Evolutionary conservation across 2,888 invertebrate genomes (phyloP), one percentile per base, ranked within the genome.

Genomic region (Philhelius pedissequus): DNA sequence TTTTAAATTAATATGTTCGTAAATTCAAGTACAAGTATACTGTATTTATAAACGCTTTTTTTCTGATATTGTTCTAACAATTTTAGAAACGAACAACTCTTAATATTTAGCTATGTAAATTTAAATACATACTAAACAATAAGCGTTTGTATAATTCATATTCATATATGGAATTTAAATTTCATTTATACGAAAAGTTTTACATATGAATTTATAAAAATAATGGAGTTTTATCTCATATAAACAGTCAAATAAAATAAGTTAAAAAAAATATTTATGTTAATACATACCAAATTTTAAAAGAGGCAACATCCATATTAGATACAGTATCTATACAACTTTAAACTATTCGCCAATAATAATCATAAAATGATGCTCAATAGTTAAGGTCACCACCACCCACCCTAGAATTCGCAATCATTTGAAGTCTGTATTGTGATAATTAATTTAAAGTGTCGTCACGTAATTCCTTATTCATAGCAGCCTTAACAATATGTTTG

Each of bases 401-500:
- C 9, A 62, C n/a, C 9, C 43, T 32, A 70, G 27, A 69, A 70
- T 58, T 43, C 30, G 35, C n/a, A 40, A 40, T 15, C 52, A 58
- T 38, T 69, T 69, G 18, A 45, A 52, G 15, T n/a, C n/a, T n/a
- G n/a, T 1, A 56, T 64, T 64, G 64, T 54, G 30, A 9, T 22
- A 18, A 18, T 48, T 48, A 18, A 66, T 71, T 78, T 25, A 66
- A 25, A 78, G 58, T 71, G 20, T 66, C 66, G 64, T 71, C 78
- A 78, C 78, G 78, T 78, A 78, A 25, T 32, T 48, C 32, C 30
- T 50, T 32, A 69, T 32, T 30, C 60, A 62, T 60, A 43, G 35
- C 22, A 30, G 20, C 18, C 15, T 9, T 62, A 35, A 27, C 45
- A 20, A 48, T 13, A 20, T 8, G 54, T 40, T 25, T 15, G 22